Percentiles rank a stretch among this genome's conserved stretches.
Conservation (phyloP, 2,113 vertebrate genomes). For the Suncus etruscus region DNA sequence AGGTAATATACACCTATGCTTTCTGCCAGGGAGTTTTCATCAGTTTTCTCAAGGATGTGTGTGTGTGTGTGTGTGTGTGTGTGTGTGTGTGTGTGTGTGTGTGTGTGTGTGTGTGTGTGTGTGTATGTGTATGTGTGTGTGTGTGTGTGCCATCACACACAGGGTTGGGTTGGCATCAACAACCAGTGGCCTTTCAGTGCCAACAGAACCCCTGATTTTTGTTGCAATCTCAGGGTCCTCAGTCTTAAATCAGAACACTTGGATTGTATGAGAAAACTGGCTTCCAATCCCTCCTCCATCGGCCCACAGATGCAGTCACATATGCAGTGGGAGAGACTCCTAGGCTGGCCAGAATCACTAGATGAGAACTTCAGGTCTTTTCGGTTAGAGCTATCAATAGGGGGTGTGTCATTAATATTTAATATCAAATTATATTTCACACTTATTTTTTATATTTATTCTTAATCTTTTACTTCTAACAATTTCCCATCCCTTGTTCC, state of each 20-base stretch:
- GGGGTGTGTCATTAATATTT: not conserved
- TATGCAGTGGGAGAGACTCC: not conserved
- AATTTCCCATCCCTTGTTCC: not conserved
- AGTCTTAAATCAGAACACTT: not conserved
- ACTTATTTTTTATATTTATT: constrained; percentile 48
- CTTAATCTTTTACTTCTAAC: constrained; percentile 31
- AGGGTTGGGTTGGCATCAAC: not conserved
- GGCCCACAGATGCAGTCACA: not conserved
- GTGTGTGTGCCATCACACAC: not conserved
- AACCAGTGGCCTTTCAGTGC: not conserved
- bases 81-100: constrained; percentile 62
- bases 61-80: constrained; percentile 19
- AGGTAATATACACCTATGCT: constrained; percentile 65
- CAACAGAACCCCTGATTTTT: not conserved
- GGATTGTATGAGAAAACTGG: not conserved
- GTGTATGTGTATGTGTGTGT: not conserved
- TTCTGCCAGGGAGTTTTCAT: constrained; percentile 78
- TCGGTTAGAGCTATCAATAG: not conserved
- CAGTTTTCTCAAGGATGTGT: constrained; percentile 72
- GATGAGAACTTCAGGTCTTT: not conserved
- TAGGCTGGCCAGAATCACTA: constrained; percentile 46
- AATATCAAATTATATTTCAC: constrained; percentile 19
- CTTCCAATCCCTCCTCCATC: not conserved
- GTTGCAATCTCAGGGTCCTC: not conserved
- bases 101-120: constrained; percentile 64